A percentile compares a stretch with the other conserved stretches of the same genome.
Conservation (phyloP, 2,888 invertebrate species). For the Noctua comes region DNA sequence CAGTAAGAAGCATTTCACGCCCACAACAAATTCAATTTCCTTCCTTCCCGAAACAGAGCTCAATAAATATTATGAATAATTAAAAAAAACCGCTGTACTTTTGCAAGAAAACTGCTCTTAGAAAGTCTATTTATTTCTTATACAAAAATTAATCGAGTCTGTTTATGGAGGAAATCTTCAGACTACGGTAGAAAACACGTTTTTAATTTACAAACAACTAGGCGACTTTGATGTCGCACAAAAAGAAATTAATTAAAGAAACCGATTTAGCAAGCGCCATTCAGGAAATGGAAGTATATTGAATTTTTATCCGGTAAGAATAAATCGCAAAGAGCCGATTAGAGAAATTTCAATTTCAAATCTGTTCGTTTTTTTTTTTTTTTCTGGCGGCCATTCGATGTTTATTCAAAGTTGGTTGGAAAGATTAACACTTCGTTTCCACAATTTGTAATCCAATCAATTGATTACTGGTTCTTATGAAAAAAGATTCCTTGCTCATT, state of each 20-base stretch:
- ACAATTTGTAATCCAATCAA: conserved; percentile 55
- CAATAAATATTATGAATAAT: conserved; percentile 67
- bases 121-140: conserved; percentile 61
- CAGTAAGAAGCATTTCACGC: conserved; percentile 21
- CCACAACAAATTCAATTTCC: conserved; percentile 60
- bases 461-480: conserved; percentile 37
- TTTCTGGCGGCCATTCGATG: conserved; percentile 46
- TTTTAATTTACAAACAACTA: conserved; percentile 76
- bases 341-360: conserved; percentile 64
- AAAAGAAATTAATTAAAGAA: conserved; percentile 70
- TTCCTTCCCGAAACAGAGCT: conserved; percentile 39
- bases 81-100: conserved; percentile 54
- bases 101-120: conserved; percentile 45
- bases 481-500: conserved; percentile 14
- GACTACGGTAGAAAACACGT: conserved; percentile 70
- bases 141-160: conserved; percentile 65
- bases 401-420: conserved; percentile 55
- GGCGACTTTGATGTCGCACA: conserved; percentile 64
- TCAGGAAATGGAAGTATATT: conserved; percentile 71
- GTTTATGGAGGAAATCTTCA: conserved; percentile 69
- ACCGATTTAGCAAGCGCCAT: conserved; percentile 56
- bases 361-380: conserved; percentile 48
- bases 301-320: conserved; percentile 69
- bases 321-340: conserved; percentile 72
- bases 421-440: conserved; percentile 60